phyloP scores from a whole-genome alignment of 2,113 vertebrate species.

The Pteruthius melanotis region DNA sequence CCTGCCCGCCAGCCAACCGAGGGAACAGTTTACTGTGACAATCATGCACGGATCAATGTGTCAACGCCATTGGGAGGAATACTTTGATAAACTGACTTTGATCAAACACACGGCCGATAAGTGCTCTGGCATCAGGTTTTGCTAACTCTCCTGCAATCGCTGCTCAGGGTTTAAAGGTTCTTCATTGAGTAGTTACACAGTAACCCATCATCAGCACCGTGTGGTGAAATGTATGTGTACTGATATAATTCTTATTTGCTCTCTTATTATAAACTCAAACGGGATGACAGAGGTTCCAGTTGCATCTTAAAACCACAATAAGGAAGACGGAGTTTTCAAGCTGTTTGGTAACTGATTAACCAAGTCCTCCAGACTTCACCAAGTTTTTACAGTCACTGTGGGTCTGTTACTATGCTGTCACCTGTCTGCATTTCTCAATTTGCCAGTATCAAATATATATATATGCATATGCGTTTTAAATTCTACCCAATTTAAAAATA shows the following conservation, averaged over 20 bases:
- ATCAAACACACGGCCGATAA: neutral
- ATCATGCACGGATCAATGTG: neutral
- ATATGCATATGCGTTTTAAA: neutral
- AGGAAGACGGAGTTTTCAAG: neutral
- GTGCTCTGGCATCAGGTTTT: neutral
- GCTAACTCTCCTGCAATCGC: neutral
- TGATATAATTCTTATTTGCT: neutral
- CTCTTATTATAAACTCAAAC: neutral
- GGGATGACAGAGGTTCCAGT: neutral
- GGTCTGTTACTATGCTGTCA: neutral
- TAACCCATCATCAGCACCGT: neutral
- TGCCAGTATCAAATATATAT: neutral
- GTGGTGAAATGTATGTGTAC: neutral
- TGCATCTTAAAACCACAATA: neutral
- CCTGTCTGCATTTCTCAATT: neutral
- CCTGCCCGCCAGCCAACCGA: neutral
- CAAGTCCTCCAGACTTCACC: neutral
- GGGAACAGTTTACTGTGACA: neutral
- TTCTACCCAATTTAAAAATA: neutral
- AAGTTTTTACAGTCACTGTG: neutral
- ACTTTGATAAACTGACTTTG: neutral
- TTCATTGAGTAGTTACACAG: constrained; percentile 12
- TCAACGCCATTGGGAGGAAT: neutral
- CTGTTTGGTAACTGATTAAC: constrained; percentile 29
- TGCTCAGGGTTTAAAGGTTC: constrained; percentile 57